phyloP scores from a whole-genome alignment of 2,113 vertebrate species.

The Notarius lentiginosus region DNA sequence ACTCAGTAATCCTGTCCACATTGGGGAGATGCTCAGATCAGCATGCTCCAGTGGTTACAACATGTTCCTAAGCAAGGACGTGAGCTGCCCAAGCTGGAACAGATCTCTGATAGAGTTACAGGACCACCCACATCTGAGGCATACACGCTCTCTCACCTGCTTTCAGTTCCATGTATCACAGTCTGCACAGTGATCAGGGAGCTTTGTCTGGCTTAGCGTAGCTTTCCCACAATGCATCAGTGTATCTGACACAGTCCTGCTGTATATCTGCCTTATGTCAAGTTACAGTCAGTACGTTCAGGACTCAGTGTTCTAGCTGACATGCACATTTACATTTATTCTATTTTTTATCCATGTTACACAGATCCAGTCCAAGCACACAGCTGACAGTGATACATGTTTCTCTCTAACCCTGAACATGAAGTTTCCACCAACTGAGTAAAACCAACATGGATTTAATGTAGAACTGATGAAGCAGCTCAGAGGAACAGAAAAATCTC shows the following conservation, averaged over 20 bases:
- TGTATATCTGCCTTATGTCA: conserved; percentile 5
- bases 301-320: background rate
- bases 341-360: background rate
- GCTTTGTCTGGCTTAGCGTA: conserved; percentile 5
- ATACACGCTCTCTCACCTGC: background rate
- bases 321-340: background rate
- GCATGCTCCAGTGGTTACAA: conserved; percentile 54
- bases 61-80: conserved; percentile 32
- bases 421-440: background rate
- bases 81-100: conserved; percentile 5
- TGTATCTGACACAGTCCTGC: background rate
- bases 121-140: conserved; percentile 9
- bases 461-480: background rate
- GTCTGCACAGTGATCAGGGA: background rate
- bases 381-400: background rate
- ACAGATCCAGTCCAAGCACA: background rate
- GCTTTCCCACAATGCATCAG: conserved; percentile 41
- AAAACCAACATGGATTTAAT: background rate
- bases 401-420: background rate
- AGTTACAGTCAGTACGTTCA: conserved; percentile 19
- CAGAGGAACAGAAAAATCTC: background rate
- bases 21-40: conserved; percentile 44
- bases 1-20: conserved; percentile 38
- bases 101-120: conserved; percentile 32
- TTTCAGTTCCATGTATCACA: background rate